A percentile compares a stretch with the other conserved stretches of the same genome.
Conservation (phyloP, 2,113 vertebrate genomes). For the Ondatra zibethicus region DNA sequence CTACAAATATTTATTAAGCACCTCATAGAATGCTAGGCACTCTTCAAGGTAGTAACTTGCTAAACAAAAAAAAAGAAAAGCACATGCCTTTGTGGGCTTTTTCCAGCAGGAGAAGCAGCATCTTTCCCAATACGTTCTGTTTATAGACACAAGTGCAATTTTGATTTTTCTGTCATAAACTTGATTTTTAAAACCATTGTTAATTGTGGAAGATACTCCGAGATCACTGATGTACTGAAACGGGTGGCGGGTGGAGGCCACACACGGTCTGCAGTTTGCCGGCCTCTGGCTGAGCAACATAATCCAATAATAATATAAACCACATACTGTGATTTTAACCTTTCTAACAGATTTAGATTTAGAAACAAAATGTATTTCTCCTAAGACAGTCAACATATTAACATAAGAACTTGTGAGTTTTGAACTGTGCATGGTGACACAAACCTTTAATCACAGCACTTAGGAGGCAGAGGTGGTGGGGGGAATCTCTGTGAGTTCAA, state of each 20-base stretch:
- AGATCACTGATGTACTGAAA: neutral
- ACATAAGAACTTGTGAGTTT: neutral
- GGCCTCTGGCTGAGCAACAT: neutral
- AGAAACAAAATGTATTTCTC: neutral
- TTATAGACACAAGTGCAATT: slow-evolving; percentile 1
- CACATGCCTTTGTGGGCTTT: neutral
- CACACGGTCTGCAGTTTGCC: neutral
- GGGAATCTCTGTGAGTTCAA: too few relatives aligned
- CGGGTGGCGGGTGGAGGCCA: neutral
- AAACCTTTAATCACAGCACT: too few relatives aligned
- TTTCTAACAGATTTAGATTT: neutral
- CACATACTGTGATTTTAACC: neutral
- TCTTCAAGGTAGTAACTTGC: neutral
- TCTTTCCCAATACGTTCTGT: neutral
- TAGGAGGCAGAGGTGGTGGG: too few relatives aligned
- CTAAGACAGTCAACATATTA: neutral
- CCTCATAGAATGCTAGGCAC: neutral
- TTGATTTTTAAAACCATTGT: neutral
- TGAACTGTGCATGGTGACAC: too few relatives aligned
- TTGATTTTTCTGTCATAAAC: neutral
- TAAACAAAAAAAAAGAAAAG: neutral
- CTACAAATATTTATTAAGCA: neutral
- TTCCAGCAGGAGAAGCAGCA: neutral
- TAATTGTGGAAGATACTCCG: neutral
- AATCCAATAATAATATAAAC: neutral